Evolutionary conservation across 2,797 vertebrate genomes (phyloP), one percentile per base, ranked within the genome.

Genomic region (Typhlichthys subterraneus): DNA sequence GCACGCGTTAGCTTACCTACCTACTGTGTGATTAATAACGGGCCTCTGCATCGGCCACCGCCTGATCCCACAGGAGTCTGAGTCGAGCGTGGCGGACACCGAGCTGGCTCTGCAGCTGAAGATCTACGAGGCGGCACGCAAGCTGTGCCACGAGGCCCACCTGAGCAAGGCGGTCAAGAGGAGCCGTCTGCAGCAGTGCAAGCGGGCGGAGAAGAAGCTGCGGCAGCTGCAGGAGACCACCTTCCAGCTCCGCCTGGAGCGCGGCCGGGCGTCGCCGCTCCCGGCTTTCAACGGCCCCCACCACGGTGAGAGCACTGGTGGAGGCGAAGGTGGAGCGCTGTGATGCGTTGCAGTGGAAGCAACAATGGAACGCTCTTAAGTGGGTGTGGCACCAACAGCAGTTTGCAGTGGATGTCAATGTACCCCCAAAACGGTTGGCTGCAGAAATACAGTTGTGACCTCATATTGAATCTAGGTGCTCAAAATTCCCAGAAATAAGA

Each of bases 101-200:
- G 91, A 95, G 61, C 83, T 98, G 69, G 94, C 95, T 0, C 90
- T 98, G 74, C 96, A 98, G 90, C 90, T 94, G 74, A 95, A 96
- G 91, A 97, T 99, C 45, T 92, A 93, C 0, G 92, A 94, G 75
- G 97, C 97, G 0, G 92, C 94, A 0, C 89, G 91, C 0, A 91
- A 90, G 13, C 93, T 99, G 17, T 94, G 88, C 13, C 80, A 80
- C 0, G 96, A 98, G 84, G 87, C 91, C 60, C 93, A 94, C 79
- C 87, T 89, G 2, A 89, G 91, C 68, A 91, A 95, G 61, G 92
- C 93, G 46, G 85, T 95, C 0, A 93, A 84, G 45, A 93, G 92
- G 85, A 95, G 93, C 75, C 90, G 95, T 0, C 59, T 92, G 57
- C 93, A 90, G 0, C 94, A 92, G 0, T 86, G 80, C 0, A 90